Evolutionary conservation across 2,888 invertebrate species (phyloP), one percentile per base, ranked within the genome.

Genomic region (Cerastis leucographa): DNA sequence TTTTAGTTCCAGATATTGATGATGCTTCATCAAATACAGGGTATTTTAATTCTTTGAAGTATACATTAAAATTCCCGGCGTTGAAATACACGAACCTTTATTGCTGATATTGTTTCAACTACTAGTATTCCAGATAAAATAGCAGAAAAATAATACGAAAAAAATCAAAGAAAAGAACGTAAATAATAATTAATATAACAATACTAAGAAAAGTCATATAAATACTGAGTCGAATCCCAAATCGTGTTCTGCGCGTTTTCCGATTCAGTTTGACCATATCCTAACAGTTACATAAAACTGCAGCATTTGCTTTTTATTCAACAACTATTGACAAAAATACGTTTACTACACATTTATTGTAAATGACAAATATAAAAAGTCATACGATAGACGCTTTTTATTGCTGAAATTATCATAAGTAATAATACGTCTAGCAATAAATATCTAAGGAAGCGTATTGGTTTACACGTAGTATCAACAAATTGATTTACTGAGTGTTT

Each of bases 401-500:
- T 74, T 61, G 42, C 46, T 42, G 29, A 62, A 71, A 46, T 17
- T 8, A 54, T 35, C 69, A 49, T 61, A 40, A 72, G 71, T 54
- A 66, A 67, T 61, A 62, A 73, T 78, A 70, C 22, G 7, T 22
- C 29, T 40, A 59, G 44, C 46, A 29, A 11, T 79, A 62, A 80
- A 75, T 66, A 69, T 62, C 17, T 46, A 49, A 68, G 44, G 12
- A 79, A 79, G 42, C 46, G 56, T 44, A 59, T 82, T 71, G 74
- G 75, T 59, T 69, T 56, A 46, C 25, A 80, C 12, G 56, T 64
- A 59, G 56, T 84, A 70, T 70, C 76, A 66, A 83, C 81, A 72
- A 81, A 85, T 81, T 76, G 81, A 85, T 72, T 85, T 72, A 72
- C 62, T 76, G n/a, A 66, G 71, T 68, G 17, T 62, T 69, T n/a